Conservation (phyloP, 2,797 vertebrate species). For the Graptemys geographica region DNA sequence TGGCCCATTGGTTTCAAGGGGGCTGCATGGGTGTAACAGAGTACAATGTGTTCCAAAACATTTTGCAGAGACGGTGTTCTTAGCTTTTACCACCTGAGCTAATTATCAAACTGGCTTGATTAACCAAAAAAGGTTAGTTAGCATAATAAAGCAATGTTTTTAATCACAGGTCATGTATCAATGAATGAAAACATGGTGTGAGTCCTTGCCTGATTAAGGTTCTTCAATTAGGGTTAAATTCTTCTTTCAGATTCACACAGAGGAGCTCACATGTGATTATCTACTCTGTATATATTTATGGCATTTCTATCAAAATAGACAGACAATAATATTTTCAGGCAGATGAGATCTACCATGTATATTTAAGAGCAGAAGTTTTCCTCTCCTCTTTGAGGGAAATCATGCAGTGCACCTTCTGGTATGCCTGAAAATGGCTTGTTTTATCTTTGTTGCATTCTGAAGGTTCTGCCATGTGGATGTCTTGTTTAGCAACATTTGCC, state of each 20-base stretch:
- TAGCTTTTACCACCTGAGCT: not conserved
- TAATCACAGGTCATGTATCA: not conserved
- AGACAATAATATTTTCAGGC: not conserved
- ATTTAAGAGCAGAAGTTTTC: not conserved
- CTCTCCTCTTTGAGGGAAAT: not conserved
- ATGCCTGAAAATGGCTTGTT: not conserved
- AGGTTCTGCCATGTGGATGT: not conserved
- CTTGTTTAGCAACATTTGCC: not conserved
- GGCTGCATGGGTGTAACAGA: not conserved
- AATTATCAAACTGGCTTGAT: not conserved
- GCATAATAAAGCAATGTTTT: not conserved
- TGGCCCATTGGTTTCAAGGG: conserved; percentile 15
- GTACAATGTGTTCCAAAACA: not conserved
- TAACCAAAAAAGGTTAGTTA: not conserved
- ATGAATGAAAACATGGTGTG: not conserved
- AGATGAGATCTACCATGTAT: not conserved
- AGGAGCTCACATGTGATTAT: not conserved
- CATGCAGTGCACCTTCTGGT: not conserved
- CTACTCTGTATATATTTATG: not conserved
- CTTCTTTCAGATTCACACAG: not conserved
- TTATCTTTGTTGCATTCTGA: not conserved
- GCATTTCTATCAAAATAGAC: not conserved
- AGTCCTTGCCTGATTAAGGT: not conserved
- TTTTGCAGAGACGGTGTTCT: not conserved
- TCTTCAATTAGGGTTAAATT: not conserved